Base-by-base conservation (phyloP, 2,888 invertebrate species). In the Iphiclides podalirius region DNA sequence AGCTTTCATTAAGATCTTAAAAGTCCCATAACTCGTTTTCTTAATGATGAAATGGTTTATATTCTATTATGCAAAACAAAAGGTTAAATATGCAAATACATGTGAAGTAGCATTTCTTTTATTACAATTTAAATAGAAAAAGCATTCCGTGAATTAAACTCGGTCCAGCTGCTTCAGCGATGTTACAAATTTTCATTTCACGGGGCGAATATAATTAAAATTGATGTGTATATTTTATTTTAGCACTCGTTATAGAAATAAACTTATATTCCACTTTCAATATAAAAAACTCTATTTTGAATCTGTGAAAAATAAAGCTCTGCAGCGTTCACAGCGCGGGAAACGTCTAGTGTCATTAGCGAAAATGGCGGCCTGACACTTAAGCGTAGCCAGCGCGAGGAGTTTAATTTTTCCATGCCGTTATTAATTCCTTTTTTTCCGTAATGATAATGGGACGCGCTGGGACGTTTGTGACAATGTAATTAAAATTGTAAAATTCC, bases 281-380 rank as follows among this genome's bases (percentile, higher is more conserved):
- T 28, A 44, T 39, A 44, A 43, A 49, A 49, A 49, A 34, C 28
- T 38, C 49, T 49, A 44, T 49, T 49, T 49, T 51, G 52, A 60
- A 51, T 44, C 39, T 56, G 51, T 47, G 44, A 44, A 55, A 54
- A 41, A 53, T 53, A 57, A 54, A 48, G 44, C 42, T 51, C 51
- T 47, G 34, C 38, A 52, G 52, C 59, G 57, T 58, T 59, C 51
- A 47, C 47, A 57, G 57, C 57, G 55, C 64, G 58, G 58, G 60
- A 58, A 56, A 45, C 51, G 58, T 72, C 59, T 72, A 75, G 76
- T 72, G 72, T 73, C 75, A 79, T 80, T 79, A 79, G 60, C 54
- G 67, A 70, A 72, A 76, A 79, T 75, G 70, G 70, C 70, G 71
- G 64, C 58, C 61, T 58, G 60, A 65, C 63, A 66, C 61, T 74